phyloP scores from a whole-genome alignment of 2,888 invertebrate genomes.

The Mesorhabditis spiculigera region DNA sequence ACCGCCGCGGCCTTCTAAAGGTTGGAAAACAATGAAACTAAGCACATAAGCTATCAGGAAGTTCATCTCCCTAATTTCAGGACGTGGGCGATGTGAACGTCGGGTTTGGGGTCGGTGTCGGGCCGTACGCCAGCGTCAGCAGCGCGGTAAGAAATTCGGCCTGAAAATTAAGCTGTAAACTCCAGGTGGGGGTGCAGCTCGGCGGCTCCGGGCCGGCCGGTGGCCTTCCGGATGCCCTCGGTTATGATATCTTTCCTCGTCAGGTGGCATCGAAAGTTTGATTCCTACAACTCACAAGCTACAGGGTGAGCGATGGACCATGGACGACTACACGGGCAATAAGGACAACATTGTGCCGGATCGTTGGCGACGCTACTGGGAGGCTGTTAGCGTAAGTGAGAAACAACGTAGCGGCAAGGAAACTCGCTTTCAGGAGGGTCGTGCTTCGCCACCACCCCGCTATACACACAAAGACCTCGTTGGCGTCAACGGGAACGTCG shows the following conservation, averaged over 20 bases:
- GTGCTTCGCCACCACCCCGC: not conserved
- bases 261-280: not conserved
- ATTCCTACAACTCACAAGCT: not conserved
- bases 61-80: not conserved
- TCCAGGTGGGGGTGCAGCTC: not conserved
- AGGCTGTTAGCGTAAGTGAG: conserved; percentile 17
- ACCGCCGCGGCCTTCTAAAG: not conserved
- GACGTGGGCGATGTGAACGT: not conserved
- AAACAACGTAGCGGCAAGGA: not conserved
- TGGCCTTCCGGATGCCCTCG: not conserved
- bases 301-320: conserved; percentile 37
- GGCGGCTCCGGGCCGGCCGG: not conserved
- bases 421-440: conserved; percentile 6
- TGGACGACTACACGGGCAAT: conserved; percentile 46
- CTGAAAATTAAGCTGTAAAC: no score
- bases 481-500: not conserved
- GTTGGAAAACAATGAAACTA: no score
- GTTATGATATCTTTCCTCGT: not conserved
- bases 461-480: not conserved
- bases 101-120: not conserved
- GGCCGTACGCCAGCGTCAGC: not conserved
- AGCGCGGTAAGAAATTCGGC: no score
- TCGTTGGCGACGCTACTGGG: conserved; percentile 29
- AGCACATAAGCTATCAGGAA: no score
- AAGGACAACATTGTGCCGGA: conserved; percentile 40